Conservation (phyloP, 2,113 vertebrate species). For the Pantherophis guttatus region DNA sequence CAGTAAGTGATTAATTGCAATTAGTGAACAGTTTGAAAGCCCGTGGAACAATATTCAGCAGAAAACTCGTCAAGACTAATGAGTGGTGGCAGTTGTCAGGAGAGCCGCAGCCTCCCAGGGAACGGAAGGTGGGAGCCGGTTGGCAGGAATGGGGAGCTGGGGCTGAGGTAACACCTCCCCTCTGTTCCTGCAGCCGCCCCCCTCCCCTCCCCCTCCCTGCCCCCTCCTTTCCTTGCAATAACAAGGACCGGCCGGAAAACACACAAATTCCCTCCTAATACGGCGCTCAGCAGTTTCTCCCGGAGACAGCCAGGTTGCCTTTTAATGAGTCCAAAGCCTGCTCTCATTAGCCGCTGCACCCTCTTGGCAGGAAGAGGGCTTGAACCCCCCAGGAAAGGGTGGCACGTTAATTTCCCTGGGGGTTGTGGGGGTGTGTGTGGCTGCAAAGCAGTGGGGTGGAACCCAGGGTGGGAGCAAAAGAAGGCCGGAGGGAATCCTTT, state of each 20-base stretch:
- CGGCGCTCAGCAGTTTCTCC: conserved; percentile 57
- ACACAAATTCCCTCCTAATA: conserved; percentile 67
- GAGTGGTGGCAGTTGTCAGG: conserved; percentile 85
- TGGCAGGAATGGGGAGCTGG: conserved; percentile 22
- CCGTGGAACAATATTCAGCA: conserved; percentile 91
- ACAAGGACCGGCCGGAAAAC: conserved; percentile 48
- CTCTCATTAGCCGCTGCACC: not conserved
- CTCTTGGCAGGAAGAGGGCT: conserved; percentile 14
- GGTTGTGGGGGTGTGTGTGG: no score
- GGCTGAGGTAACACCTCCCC: not conserved
- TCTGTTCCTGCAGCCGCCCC: not conserved
- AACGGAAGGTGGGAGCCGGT: conserved; percentile 29
- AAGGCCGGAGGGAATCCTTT: not conserved
- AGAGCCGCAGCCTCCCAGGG: conserved; percentile 56
- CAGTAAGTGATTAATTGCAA: conserved; percentile 99
- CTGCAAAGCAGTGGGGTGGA: not conserved
- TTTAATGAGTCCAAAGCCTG: conserved; percentile 53
- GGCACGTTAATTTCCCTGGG: not conserved
- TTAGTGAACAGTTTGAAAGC: conserved; percentile 95
- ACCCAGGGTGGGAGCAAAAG: not conserved
- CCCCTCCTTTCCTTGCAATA: conserved; percentile 32
- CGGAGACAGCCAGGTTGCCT: conserved; percentile 63
- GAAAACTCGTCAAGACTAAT: conserved; percentile 96
- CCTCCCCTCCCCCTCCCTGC: not conserved
- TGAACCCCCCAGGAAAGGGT: not conserved